Percentiles rank a stretch among this genome's conserved stretches.
These are phyloP conservation scores for Alauda arvensis DNA, from an alignment of 2,797 vertebrate genomes.

Conservation along the genomic window DNA sequence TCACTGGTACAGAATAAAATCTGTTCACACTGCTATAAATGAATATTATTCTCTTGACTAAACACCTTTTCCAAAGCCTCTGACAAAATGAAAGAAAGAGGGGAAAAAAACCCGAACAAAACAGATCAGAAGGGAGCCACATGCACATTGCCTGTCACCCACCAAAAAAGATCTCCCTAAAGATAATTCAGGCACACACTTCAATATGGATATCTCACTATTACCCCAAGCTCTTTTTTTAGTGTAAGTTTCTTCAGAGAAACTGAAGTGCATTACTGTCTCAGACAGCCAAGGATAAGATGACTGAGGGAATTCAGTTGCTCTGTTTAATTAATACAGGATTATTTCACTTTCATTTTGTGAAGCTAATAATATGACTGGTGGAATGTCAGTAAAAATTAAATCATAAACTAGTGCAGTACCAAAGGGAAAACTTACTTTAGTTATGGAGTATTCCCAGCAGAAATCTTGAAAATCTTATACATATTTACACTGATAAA, in stretches of 20 bases:
- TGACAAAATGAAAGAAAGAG: neutral
- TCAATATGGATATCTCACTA: conserved; percentile 25
- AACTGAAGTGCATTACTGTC: conserved; percentile 40
- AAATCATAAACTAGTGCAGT: conserved; percentile 75
- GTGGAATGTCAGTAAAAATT: conserved; percentile 79
- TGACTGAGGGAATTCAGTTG: conserved; percentile 72
- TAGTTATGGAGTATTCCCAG: conserved; percentile 64
- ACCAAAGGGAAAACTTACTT: conserved; percentile 71
- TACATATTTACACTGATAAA: conserved; percentile 65
- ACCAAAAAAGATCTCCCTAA: conserved; percentile 28
- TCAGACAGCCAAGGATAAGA: conserved; percentile 68
- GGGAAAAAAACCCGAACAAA: neutral
- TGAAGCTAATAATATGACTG: conserved; percentile 75
- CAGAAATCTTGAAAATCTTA: conserved; percentile 70
- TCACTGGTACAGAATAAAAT: conserved; percentile 43
- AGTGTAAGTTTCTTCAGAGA: conserved; percentile 54
- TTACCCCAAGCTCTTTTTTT: conserved; percentile 39
- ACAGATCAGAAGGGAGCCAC: neutral
- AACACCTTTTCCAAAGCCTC: conserved; percentile 52
- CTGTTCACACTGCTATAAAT: conserved; percentile 19
- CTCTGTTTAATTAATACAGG: conserved; percentile 79
- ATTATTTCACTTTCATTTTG: conserved; percentile 81
- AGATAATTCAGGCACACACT: conserved; percentile 8
- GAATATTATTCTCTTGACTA: conserved; percentile 51
- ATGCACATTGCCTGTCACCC: neutral